phyloP scores from a whole-genome alignment of 2,888 invertebrate genomes.

The Spatulosminthurus flaviceps region DNA sequence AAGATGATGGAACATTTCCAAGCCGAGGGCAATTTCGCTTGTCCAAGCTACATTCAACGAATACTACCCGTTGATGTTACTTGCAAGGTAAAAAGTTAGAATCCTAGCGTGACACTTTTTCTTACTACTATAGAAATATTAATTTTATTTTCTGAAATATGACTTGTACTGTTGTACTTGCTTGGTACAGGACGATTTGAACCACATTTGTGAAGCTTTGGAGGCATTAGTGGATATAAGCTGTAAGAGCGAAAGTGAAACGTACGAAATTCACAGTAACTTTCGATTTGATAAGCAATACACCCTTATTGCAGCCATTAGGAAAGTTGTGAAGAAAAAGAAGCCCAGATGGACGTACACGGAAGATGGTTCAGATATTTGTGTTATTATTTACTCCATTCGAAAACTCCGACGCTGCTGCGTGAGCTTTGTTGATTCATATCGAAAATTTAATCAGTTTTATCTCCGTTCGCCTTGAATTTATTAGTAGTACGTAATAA shows the following conservation, averaged over 20 bases:
- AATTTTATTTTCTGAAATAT: not conserved
- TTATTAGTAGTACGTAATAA: no score
- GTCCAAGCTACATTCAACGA: not conserved
- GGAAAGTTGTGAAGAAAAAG: not conserved
- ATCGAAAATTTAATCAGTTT: not conserved
- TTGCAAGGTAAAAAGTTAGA: not conserved
- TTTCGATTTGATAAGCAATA: not conserved
- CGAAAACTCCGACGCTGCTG: not conserved
- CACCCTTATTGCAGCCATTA: not conserved
- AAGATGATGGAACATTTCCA: conserved; percentile 9
- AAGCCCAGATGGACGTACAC: not conserved
- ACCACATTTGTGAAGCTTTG: not conserved
- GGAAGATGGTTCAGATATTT: not conserved
- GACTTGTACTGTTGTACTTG: no score
- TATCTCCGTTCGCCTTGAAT: not conserved
- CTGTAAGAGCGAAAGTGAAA: not conserved
- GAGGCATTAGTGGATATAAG: not conserved
- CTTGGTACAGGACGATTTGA: not conserved
- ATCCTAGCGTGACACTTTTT: no score
- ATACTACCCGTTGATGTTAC: not conserved
- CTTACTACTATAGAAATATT: not conserved
- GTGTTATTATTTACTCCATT: not conserved
- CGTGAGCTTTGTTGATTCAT: not conserved
- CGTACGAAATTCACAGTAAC: not conserved
- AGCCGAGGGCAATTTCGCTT: not conserved